Conservation (phyloP, 1,140 invertebrate genomes). For the Zaprionus vittiger region DNA sequence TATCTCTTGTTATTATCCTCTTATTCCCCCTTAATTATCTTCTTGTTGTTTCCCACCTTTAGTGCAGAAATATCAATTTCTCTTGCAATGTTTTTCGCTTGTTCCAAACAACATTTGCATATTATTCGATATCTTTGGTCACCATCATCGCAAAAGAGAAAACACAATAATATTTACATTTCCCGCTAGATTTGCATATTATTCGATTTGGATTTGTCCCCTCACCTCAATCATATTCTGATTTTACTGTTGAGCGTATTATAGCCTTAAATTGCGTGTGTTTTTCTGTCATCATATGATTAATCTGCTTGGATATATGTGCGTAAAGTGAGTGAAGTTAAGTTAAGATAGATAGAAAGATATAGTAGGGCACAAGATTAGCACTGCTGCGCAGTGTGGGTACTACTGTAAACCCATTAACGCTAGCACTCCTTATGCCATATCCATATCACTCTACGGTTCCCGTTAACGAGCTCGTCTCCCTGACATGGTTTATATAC, state of each 20-base stretch:
- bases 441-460: conserved; percentile 12
- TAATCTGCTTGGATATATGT: not conserved
- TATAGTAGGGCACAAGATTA: not conserved
- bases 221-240: not conserved
- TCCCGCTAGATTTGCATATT: not conserved
- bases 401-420: conserved; percentile 35
- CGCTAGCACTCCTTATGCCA: not conserved
- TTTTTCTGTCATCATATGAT: not conserved
- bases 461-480: conserved; percentile 44
- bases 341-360: no score
- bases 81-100: not conserved
- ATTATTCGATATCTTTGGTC: not conserved
- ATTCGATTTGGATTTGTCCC: not conserved
- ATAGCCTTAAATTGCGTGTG: not conserved
- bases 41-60: not conserved
- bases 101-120: not conserved
- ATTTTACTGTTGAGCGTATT: not conserved
- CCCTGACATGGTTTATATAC: conserved; percentile 43
- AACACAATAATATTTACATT: not conserved
- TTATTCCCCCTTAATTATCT: not conserved
- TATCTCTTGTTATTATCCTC: not conserved
- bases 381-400: not conserved
- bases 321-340: not conserved
- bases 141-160: not conserved
- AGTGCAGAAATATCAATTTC: not conserved